Percentiles rank a stretch among this genome's conserved stretches.
phyloP scores from a whole-genome alignment of 1,140 invertebrate genomes.

The Leptoteleia sp. region DNA sequence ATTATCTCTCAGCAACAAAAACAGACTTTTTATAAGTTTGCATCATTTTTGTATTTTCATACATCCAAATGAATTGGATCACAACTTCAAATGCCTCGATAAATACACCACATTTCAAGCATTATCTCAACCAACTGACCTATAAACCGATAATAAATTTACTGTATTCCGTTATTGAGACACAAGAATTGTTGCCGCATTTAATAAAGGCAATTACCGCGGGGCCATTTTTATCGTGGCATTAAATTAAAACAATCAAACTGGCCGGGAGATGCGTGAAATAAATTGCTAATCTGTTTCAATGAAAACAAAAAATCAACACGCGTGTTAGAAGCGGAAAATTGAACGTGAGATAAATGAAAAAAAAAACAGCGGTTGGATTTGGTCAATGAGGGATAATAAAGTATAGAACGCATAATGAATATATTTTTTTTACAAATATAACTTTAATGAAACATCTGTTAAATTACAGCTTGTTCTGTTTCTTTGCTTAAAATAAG shows the following conservation, averaged over 20 bases:
- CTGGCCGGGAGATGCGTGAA: neutral
- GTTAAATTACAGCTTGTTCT: constrained; percentile 21
- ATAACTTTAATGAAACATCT: constrained; percentile 49
- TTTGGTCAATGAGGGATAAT: constrained; percentile 48
- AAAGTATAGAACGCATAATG: constrained; percentile 36
- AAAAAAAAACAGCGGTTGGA: constrained; percentile 34
- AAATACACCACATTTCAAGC: constrained; percentile 7
- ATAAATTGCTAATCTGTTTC: constrained; percentile 6
- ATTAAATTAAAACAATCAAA: constrained; percentile 15
- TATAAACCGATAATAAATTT: constrained; percentile 10
- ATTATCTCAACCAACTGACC: constrained; percentile 17
- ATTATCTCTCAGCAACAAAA: no score
- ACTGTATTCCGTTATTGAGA: neutral
- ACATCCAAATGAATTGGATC: neutral
- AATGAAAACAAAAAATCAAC: constrained; percentile 18
- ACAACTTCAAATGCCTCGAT: neutral
- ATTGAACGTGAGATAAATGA: constrained; percentile 7
- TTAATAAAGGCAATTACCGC: constrained; percentile 7
- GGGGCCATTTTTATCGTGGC: constrained; percentile 7
- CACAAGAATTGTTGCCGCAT: constrained; percentile 13
- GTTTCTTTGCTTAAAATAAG: constrained; percentile 14
- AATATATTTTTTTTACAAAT: constrained; percentile 50
- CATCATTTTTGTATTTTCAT: no score
- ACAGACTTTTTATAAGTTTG: no score
- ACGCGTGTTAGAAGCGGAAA: constrained; percentile 5